Evolutionary conservation across 92 coral and sea anemone species (phyloP), one percentile per base, ranked within the genome.

Genomic region (Porites lobata): DNA sequence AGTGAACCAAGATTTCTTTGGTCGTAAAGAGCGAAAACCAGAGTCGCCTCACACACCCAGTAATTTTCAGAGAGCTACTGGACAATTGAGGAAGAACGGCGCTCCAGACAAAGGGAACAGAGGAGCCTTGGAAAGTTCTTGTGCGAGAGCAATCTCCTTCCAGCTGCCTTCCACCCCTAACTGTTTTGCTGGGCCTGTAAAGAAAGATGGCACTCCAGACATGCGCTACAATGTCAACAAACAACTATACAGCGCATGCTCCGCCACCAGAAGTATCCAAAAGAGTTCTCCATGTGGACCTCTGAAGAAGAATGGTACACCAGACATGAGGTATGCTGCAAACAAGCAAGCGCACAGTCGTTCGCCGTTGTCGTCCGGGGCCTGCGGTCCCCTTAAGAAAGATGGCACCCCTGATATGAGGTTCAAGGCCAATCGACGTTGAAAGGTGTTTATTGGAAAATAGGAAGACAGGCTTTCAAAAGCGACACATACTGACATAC

Each of bases 201-300:
- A 85, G 81, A 92, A 65, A 65, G 85, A 92, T 80, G 95, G 95
- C 6, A 76, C 88, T 50, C 95, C 93, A 10, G 95, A 92, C 76
- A 92, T 92, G 95, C 82, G 95, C 14, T 92, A 70, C 69, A 69
- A 13, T 7, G 87, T 66, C 13, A 90, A 90, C 81, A 79, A 86
- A 65, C 61, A 47, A 9, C 18, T 54, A 7, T 24, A 50, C n/a
- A 51, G 69, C 8, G 2, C 24, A 21, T 12, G 58, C 47, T 29
- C 78, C 70, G 26, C 43, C 18, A n/a, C 56, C 12, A 11, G 83
- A 9, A 50, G 72, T 70, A 22, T 22, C 22, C 14, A 58, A 26
- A 12, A 14, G 2, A 76, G 82, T 85, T 47, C 18, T 10, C 67
- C 66, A 9, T 3, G 59, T 13, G 86, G 85, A 2, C 90, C 89